A percentile compares a stretch with the other conserved stretches of the same genome.
Evolutionary conservation across 1,140 invertebrate genomes (phyloP).

Genomic region (Macrotrachela quadricornifera): DNA sequence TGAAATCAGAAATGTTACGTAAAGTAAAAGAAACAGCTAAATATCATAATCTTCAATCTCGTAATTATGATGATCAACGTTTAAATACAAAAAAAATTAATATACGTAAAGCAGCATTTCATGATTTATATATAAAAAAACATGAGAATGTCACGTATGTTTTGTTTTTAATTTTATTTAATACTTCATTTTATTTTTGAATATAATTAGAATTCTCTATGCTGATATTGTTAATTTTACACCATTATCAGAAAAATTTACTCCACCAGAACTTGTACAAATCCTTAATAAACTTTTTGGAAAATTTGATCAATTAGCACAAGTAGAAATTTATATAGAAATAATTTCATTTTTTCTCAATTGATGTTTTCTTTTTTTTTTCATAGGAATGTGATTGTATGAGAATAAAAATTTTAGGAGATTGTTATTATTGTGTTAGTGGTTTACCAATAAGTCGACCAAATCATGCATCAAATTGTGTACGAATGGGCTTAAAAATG

Average conservation of each 20-base stretch:
- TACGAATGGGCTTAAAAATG: slow-evolving; percentile 87
- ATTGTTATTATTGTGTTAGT: slow-evolving; percentile 86
- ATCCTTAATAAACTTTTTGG: slow-evolving; percentile 9
- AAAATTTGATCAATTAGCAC: slow-evolving; percentile 7
- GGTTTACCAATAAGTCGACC: slow-evolving; percentile 63
- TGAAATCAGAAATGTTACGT: neutral
- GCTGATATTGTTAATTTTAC: slow-evolving; percentile 95
- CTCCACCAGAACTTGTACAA: slow-evolving; percentile 5
- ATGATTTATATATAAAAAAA: slow-evolving; percentile 6
- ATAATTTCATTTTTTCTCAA: too few species aligned
- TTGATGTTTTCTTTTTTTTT: slow-evolving; percentile 37
- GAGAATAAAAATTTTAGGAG: slow-evolving; percentile 47
- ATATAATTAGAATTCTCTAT: slow-evolving; percentile 54
- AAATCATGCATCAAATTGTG: slow-evolving; percentile 74
- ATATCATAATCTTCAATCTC: neutral
- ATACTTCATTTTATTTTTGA: neutral
- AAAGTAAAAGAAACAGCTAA: neutral
- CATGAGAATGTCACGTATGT: neutral
- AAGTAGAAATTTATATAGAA: too few species aligned
- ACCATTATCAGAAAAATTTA: slow-evolving; percentile 55
- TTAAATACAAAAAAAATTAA: neutral
- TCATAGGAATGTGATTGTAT: slow-evolving; percentile 32
- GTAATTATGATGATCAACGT: neutral
- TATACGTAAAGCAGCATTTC: neutral
- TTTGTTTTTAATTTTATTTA: neutral